Conservation (phyloP, 2,888 invertebrate genomes). For the Stegana nigrithorax region DNA sequence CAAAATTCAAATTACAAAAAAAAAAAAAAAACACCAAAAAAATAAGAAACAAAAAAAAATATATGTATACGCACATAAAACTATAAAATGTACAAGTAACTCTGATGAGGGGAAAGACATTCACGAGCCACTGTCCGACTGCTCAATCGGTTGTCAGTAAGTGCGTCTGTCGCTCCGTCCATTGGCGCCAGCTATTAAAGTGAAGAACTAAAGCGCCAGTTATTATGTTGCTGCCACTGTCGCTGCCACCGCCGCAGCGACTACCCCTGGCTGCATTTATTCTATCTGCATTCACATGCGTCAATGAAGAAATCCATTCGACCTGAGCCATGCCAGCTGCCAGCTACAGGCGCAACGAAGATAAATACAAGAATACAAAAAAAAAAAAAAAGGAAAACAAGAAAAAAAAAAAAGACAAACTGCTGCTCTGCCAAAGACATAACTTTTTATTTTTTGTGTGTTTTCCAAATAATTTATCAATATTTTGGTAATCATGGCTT, state of each 20-base stretch:
- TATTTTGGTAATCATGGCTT: conserved; percentile 65
- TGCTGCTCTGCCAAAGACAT: conserved; percentile 54
- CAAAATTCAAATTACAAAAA: background rate
- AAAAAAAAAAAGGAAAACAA: conserved; percentile 17
- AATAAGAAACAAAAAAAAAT: too few relatives aligned
- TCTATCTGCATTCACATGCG: conserved; percentile 10
- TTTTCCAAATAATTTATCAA: conserved; percentile 68
- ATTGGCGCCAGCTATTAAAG: conserved; percentile 41
- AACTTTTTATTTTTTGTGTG: conserved; percentile 45
- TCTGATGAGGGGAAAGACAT: too few relatives aligned
- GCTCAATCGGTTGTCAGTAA: background rate
- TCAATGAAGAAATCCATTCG: background rate
- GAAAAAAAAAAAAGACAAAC: conserved; percentile 20
- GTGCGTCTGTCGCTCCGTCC: conserved; percentile 4
- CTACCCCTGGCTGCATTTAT: background rate
- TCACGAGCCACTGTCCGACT: too few relatives aligned
- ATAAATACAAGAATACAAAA: conserved; percentile 2
- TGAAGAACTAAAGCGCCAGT: conserved; percentile 32
- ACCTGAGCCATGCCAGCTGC: background rate
- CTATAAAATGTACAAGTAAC: too few relatives aligned
- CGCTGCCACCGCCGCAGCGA: background rate
- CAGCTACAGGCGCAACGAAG: conserved; percentile 21
- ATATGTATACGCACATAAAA: background rate
- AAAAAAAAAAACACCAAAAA: too few relatives aligned
- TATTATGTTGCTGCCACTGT: conserved; percentile 25